Conservation (phyloP, 2,797 vertebrate species). For the Neopelma chrysocephalum region DNA sequence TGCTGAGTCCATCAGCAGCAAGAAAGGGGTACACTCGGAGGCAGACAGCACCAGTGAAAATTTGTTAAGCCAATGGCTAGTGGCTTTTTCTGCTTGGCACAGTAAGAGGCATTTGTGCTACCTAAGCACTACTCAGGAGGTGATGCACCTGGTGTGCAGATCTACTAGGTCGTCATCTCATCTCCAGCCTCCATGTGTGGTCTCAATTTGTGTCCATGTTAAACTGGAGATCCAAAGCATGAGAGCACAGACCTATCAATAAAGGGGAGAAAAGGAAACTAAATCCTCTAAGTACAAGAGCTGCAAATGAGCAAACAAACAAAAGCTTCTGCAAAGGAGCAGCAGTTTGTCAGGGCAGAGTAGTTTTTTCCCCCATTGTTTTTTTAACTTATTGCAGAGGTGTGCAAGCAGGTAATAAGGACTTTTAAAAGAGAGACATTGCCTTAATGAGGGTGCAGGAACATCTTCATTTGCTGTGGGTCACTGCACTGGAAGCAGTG, state of each 20-base stretch:
- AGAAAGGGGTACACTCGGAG: background rate
- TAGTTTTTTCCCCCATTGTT: accelerated
- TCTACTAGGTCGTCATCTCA: background rate
- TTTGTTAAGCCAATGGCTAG: background rate
- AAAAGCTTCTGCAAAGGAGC: background rate
- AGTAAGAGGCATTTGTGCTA: background rate
- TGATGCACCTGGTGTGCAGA: background rate
- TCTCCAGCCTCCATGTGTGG: background rate
- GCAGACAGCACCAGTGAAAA: background rate
- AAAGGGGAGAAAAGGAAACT: background rate
- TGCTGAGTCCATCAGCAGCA: background rate
- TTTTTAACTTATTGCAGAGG: background rate
- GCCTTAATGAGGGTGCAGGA: background rate
- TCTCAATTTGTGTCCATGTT: background rate
- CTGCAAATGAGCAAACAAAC: background rate
- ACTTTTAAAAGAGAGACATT: background rate
- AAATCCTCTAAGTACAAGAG: accelerated
- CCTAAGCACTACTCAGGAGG: accelerated
- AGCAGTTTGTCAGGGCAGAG: background rate
- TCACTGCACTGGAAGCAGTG: background rate
- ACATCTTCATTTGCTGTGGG: background rate
- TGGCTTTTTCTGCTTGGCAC: background rate
- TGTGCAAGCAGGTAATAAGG: background rate
- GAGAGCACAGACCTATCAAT: background rate
- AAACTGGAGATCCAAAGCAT: accelerated